phyloP scores from a whole-genome alignment of 2,113 vertebrate species.

The Microtus ochrogaster region DNA sequence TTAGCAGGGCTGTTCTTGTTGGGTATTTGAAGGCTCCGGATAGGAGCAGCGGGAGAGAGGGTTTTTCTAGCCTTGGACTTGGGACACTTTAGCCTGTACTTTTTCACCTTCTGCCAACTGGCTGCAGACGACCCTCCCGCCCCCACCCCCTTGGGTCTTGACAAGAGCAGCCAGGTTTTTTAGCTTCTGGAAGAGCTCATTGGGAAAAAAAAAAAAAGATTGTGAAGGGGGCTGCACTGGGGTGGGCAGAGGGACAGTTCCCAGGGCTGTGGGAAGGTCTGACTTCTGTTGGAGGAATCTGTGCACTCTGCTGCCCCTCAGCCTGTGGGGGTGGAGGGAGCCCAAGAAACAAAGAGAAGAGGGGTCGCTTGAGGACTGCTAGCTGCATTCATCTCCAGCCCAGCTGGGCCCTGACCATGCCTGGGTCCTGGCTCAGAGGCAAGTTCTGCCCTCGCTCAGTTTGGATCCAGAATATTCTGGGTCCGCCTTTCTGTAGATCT shows the following conservation, averaged over 20 bases:
- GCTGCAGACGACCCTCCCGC: background rate
- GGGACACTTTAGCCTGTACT: background rate
- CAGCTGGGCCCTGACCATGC: background rate
- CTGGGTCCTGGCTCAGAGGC: background rate
- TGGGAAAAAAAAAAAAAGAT: background rate
- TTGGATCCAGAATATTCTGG: background rate
- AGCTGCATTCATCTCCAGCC: background rate
- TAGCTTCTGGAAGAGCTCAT: slow-evolving; percentile 6
- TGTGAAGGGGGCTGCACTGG: background rate
- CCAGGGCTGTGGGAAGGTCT: background rate
- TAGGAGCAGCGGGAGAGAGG: background rate
- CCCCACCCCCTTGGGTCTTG: background rate
- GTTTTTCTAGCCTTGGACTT: background rate
- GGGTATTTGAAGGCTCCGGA: background rate
- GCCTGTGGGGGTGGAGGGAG: background rate
- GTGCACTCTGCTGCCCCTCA: background rate
- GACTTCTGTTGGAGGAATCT: background rate
- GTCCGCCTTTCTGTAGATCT: background rate
- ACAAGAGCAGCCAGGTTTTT: background rate
- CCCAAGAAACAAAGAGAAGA: background rate
- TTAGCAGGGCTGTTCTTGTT: background rate
- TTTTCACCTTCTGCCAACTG: background rate
- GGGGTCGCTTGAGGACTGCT: background rate
- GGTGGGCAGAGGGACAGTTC: background rate
- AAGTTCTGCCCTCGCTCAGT: background rate